A percentile compares a stretch with the other conserved stretches of the same genome.
These are phyloP conservation scores for Cebidichthys violaceus DNA, from an alignment of 2,113 vertebrate genomes.

Conservation along the genomic window DNA sequence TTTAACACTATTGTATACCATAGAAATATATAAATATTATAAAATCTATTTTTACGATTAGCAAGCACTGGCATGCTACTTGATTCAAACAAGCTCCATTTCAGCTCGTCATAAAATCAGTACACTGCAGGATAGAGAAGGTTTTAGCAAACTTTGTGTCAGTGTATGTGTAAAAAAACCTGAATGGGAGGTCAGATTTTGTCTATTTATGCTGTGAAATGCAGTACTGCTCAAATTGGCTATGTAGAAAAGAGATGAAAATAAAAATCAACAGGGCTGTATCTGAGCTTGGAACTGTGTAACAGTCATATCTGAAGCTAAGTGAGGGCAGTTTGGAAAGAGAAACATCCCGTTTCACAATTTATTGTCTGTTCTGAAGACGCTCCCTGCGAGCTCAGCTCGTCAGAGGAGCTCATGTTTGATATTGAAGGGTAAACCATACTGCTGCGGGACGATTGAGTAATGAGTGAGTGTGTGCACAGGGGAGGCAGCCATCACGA, in stretches of 20 bases:
- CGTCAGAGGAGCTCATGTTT: slow-evolving; percentile 20
- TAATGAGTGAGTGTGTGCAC: slow-evolving; percentile 25
- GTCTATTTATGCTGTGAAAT: slow-evolving; percentile 44
- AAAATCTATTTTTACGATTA: slow-evolving; percentile 68
- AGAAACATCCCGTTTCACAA: slow-evolving; percentile 60
- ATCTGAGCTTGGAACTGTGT: slow-evolving; percentile 76
- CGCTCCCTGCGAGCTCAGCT: slow-evolving; percentile 35
- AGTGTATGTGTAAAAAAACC: slow-evolving; percentile 32
- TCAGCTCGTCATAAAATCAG: slow-evolving; percentile 60
- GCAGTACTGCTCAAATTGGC: slow-evolving; percentile 43
- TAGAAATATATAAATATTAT: slow-evolving; percentile 87
- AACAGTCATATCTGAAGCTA: slow-evolving; percentile 80
- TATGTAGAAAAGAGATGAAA: slow-evolving; percentile 66
- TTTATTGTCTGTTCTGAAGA: slow-evolving; percentile 37
- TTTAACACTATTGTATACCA: slow-evolving; percentile 77
- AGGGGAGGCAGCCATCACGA: slow-evolving; percentile 83
- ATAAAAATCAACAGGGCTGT: slow-evolving; percentile 56
- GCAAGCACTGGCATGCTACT: slow-evolving; percentile 79
- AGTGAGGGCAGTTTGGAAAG: slow-evolving; percentile 54
- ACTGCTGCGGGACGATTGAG: slow-evolving; percentile 37
- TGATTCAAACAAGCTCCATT: slow-evolving; percentile 63
- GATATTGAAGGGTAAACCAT: slow-evolving; percentile 21
- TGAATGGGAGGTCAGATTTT: slow-evolving; percentile 33
- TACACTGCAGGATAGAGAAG: slow-evolving; percentile 51
- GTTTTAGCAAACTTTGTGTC: slow-evolving; percentile 49